Base-by-base conservation (phyloP, 2,888 invertebrate genomes). In the Cerastoderma edule region DNA sequence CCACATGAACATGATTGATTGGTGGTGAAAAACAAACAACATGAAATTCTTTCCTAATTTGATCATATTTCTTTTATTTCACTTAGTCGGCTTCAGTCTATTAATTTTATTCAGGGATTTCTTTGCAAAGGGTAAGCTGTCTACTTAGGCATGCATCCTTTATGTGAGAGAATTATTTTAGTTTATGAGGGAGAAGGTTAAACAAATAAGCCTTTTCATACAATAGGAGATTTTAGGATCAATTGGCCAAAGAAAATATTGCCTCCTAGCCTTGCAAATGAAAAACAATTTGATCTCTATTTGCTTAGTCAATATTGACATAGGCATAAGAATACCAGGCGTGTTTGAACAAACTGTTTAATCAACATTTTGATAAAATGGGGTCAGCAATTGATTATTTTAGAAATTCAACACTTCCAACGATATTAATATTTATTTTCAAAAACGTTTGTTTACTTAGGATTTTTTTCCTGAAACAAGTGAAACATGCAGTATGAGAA, bases 201-300 rank as follows among this genome's bases (percentile, higher is more conserved):
- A 65, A 30, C 65, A 65, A 65, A 65, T 65, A 65, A 65, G 65
- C 65, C 32, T 48, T 48, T 48, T 48, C 48, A 46, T 65, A 46
- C 48, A 48, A 65, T 48, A 30, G 71, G 71, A 71, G 71, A 78
- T 81, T 81, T 81, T 72, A 67, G 68, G 81, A 81, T 81, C 81
- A 81, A 81, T 78, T 78, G 78, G 73, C 54, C 33, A 75, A 81
- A 72, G 73, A 78, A 75, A 78, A 78, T 75, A 75, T 71, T 74
- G 73, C 75, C 81, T 76, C 78, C 81, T 74, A 75, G 81, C 64
- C 64, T 28, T 53, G 39, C 64, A 65, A 71, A 71, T 71, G 71
- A 71, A 71, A 71, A 71, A 71, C 71, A 71, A 71, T 71, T 71
- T 78, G 78, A 81, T 75, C 75, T 72, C 70, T 81, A 75, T 81